Evolutionary conservation across 2,113 vertebrate genomes (phyloP).

Genomic region (Coryphaenoides rupestris): DNA sequence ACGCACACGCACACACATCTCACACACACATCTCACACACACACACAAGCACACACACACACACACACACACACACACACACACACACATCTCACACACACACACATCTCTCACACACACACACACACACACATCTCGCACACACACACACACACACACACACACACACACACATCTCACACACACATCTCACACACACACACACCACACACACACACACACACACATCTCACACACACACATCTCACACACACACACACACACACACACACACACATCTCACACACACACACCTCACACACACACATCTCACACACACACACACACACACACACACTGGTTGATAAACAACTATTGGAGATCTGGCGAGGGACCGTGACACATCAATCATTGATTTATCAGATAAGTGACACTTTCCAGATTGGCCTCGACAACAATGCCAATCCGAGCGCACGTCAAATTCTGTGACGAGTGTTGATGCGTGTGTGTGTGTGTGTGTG

Average conservation of each 20-base stretch:
- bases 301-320: not conserved
- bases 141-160: not conserved
- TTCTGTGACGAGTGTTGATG: not conserved
- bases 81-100: not conserved
- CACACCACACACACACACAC: not conserved
- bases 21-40: not conserved
- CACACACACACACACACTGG: not conserved
- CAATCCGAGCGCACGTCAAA: constrained; percentile 19
- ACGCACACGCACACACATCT: not conserved
- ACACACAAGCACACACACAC: not conserved
- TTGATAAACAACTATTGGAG: constrained; percentile 23
- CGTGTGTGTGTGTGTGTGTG: constrained; percentile 1
- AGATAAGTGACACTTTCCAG: constrained; percentile 23
- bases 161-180: too few relatives aligned
- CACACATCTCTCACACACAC: not conserved
- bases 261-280: not conserved
- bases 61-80: not conserved
- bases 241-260: not conserved
- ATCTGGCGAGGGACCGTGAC: constrained; percentile 21
- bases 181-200: not conserved
- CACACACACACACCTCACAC: not conserved
- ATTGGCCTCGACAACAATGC: constrained; percentile 35
- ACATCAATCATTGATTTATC: constrained; percentile 31
- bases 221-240: too few relatives aligned
- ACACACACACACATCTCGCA: too few relatives aligned